Evolutionary conservation across 2,888 invertebrate species (phyloP), one percentile per base, ranked within the genome.

Genomic region (Boloria euphrosyne): DNA sequence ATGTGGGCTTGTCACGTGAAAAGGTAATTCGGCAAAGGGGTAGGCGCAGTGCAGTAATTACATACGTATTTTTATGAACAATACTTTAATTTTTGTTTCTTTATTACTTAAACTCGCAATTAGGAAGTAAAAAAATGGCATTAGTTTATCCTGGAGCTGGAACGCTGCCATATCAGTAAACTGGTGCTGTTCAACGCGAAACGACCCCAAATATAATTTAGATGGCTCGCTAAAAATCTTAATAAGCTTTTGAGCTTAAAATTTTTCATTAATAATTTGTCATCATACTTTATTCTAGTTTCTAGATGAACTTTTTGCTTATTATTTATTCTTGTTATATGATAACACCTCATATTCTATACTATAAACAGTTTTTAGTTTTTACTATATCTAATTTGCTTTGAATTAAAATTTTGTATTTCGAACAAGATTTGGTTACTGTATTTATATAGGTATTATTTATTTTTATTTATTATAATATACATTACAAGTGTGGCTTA

Each of bases 131-230:
- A 59, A 59, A 59, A 49, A 50, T 50, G 50, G 18, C 17, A 38
- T 50, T 50, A 50, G 18, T 47, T 59, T 59, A 47, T 17, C 59
- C 47, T 17, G 38, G 18, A 31, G 31, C 49, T 59, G 59, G 59
- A 59, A 59, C 49, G 49, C 38, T 59, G 59, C 59, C 59, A 59
- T 59, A 17, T 14, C 49, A 59, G 47, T 13, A 14, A 31, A 59
- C 59, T 49, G 49, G 13, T 17, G 50, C 59, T 50, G 59, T 49
- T 59, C 59, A 18, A 50, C 38, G 59, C 31, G 50, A 31, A 50
- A 18, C 27, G 31, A 47, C 16, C 49, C 49, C 49, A 59, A 6
- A 27, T 59, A 47, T n/a, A 47, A 27, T 13, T 22, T 27, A 44
- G 22, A 57, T 57, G n/a, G n/a, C 27, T 27, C 16, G 13, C n/a